These are phyloP conservation scores for Palythoa grandis DNA, from an alignment of 92 coral and sea anemone genomes.

Conservation along the genomic window DNA sequence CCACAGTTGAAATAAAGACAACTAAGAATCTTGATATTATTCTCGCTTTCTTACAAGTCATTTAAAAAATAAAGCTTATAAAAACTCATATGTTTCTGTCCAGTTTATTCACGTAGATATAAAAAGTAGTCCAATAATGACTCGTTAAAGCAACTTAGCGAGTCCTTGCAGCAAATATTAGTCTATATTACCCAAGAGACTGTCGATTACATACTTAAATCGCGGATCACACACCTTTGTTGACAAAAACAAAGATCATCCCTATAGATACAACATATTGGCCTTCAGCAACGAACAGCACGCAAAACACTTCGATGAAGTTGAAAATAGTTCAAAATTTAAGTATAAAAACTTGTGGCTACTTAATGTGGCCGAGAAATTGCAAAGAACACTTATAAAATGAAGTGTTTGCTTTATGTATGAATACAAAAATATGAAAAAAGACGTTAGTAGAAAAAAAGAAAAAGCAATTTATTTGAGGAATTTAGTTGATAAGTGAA, in stretches of 20 bases:
- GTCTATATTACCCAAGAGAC: neutral
- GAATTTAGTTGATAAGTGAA: too few species aligned
- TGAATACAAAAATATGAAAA: neutral
- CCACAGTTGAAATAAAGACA: neutral
- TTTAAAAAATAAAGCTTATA: slow-evolving; percentile 2
- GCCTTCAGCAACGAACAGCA: slow-evolving; percentile 3
- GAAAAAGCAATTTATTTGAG: too few species aligned
- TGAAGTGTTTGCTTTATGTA: neutral
- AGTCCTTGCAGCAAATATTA: slow-evolving; percentile 26
- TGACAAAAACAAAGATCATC: slow-evolving; percentile 19
- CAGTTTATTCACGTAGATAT: slow-evolving; percentile 13
- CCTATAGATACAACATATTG: slow-evolving; percentile 27
- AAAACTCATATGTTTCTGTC: neutral
- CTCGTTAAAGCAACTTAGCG: slow-evolving; percentile 12
- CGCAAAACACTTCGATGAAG: neutral
- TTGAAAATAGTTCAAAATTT: neutral
- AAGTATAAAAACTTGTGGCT: neutral
- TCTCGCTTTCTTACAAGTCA: neutral
- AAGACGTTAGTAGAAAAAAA: too few species aligned
- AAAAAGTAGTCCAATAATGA: slow-evolving; percentile 21
- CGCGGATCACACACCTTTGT: slow-evolving; percentile 40
- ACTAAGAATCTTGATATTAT: neutral
- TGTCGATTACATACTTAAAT: slow-evolving; percentile 3
- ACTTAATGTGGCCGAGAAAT: neutral
- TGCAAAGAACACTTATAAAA: neutral